These are phyloP conservation scores for Megathymus violae DNA, from an alignment of 1,140 invertebrate species.

Conservation along the genomic window DNA sequence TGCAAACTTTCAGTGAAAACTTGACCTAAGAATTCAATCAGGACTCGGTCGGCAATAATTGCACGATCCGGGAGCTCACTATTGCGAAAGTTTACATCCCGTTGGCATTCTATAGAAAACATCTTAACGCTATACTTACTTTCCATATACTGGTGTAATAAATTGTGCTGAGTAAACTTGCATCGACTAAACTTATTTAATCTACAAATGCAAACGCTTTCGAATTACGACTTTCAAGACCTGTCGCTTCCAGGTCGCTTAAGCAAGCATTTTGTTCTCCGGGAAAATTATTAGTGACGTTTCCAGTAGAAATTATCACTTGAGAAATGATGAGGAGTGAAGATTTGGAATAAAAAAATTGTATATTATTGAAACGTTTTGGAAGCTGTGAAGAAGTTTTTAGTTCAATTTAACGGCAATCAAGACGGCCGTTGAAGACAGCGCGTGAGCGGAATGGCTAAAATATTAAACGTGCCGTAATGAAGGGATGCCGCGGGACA, in stretches of 20 bases:
- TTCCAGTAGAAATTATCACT: constrained; percentile 15
- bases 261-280: constrained; percentile 42
- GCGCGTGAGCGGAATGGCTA: constrained; percentile 75
- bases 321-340: constrained; percentile 20
- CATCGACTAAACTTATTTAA: constrained; percentile 76
- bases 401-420: constrained; percentile 83
- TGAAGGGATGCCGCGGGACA: constrained; percentile 63
- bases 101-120: constrained; percentile 79
- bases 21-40: constrained; percentile 81
- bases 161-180: constrained; percentile 71
- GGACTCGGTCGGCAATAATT: constrained; percentile 79
- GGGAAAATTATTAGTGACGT: constrained; percentile 47
- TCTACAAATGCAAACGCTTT: constrained; percentile 69
- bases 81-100: constrained; percentile 78
- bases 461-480: constrained; percentile 78
- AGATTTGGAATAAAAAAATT: constrained; percentile 44
- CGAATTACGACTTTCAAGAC: constrained; percentile 51
- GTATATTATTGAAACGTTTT: constrained; percentile 78
- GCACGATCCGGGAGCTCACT: constrained; percentile 72
- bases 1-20: constrained; percentile 73
- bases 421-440: constrained; percentile 76
- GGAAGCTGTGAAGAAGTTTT: constrained; percentile 78
- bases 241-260: constrained; percentile 43
- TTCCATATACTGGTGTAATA: constrained; percentile 70
- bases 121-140: constrained; percentile 77